These are phyloP conservation scores for Nerophis lumbriciformis DNA, from an alignment of 2,113 vertebrate genomes.

Conservation along the genomic window DNA sequence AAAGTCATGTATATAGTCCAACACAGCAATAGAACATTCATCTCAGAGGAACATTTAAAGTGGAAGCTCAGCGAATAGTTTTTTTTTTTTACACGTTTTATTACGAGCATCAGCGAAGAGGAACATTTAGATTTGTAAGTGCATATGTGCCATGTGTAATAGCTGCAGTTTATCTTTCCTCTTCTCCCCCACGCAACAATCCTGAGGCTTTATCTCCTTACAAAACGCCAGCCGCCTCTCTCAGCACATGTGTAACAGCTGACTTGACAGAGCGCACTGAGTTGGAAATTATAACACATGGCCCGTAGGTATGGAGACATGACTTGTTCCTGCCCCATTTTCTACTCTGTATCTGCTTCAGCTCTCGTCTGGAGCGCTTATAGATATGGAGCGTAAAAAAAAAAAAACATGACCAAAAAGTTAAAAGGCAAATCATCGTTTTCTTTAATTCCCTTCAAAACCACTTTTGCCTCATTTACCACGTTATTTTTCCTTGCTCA, in stretches of 20 bases:
- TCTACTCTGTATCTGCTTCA: slow-evolving; percentile 37
- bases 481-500: slow-evolving; percentile 18
- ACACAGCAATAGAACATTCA: not conserved
- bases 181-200: not conserved
- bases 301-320: slow-evolving; percentile 40
- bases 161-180: slow-evolving; percentile 30
- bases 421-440: slow-evolving; percentile 14
- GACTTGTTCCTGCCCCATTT: slow-evolving; percentile 50
- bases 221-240: slow-evolving; percentile 4
- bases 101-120: too few relatives aligned
- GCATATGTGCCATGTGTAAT: slow-evolving; percentile 9
- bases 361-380: slow-evolving; percentile 49
- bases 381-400: slow-evolving; percentile 20
- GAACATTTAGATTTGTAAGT: not conserved
- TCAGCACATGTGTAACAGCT: slow-evolving; percentile 40
- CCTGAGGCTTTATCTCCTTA: not conserved
- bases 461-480: slow-evolving; percentile 12
- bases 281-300: slow-evolving; percentile 43
- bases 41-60: not conserved
- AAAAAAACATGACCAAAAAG: slow-evolving; percentile 14
- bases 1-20: too few relatives aligned
- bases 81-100: too few relatives aligned
- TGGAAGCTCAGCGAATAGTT: not conserved
- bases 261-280: slow-evolving; percentile 47
- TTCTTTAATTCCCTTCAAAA: slow-evolving; percentile 34